These are phyloP conservation scores for Mesitornis unicolor DNA, from an alignment of 2,113 vertebrate species.

Conservation along the genomic window DNA sequence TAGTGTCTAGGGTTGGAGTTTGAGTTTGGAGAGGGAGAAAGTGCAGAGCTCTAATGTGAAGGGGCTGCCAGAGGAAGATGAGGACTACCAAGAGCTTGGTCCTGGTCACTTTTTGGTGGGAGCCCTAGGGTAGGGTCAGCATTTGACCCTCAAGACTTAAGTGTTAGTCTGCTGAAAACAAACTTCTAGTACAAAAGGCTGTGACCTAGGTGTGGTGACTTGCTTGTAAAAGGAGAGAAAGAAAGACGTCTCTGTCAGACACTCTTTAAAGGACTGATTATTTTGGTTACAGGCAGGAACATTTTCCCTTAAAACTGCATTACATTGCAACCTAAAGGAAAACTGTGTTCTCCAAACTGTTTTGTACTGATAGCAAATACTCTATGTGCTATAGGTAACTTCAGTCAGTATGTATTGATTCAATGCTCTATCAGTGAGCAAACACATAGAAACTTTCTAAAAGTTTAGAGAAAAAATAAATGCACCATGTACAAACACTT, in stretches of 20 bases:
- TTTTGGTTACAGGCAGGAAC: neutral
- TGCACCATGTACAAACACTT: neutral
- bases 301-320: neutral
- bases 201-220: neutral
- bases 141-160: neutral
- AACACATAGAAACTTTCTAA: neutral
- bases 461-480: neutral
- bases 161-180: neutral
- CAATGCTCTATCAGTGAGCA: neutral
- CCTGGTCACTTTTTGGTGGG: neutral
- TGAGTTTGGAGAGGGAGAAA: neutral
- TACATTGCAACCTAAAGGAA: neutral
- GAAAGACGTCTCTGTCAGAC: neutral
- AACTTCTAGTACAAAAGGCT: neutral
- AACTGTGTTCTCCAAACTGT: neutral
- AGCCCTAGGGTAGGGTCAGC: neutral
- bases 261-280: neutral
- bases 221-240: neutral
- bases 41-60: neutral
- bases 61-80: neutral
- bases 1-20: neutral
- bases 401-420: neutral
- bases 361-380: neutral
- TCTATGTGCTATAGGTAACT: rapidly evolving
- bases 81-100: neutral